Evolutionary conservation across 2,797 vertebrate genomes (phyloP), one percentile per base, ranked within the genome.

Genomic region (Alauda arvensis): DNA sequence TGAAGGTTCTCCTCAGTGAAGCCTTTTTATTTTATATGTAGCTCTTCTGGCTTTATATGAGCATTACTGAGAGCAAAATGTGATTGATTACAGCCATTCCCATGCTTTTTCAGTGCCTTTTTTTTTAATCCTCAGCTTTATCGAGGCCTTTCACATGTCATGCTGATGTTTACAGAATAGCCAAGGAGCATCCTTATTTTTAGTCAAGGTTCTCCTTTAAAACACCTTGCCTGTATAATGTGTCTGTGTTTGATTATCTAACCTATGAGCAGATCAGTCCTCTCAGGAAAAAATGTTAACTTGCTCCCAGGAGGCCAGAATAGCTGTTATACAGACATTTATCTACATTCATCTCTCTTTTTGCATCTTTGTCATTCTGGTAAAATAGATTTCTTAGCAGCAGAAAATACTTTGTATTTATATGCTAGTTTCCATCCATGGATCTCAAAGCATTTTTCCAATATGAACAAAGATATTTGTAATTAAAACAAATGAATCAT

Each of bases 211-310:
- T 94, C 84, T 93, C 87, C 88, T 94, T 91, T 93, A 92, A 93
- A 96, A 85, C 87, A 92, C 85, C 89, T 95, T 96, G 84, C 55
- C 2, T 0, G 28, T 70, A 70, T 74, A 90, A 87, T 67, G 40
- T 8, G 18, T 53, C 55, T 74, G 20, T 88, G 71, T 87, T 86
- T 96, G 93, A 93, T 89, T 95, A 92, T 85, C 91, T 95, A 91
- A 93, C 93, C 89, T 94, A 67, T 66, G 72, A 94, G 71, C 77
- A 94, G 69, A 95, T 93, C 93, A 90, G 77, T 76, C 31, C 56
- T 85, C 90, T 92, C 77, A 88, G 79, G 76, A 66, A 93, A 94
- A 85, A 94, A 86, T 55, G 72, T 82, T 92, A 85, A 77, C 88
- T 84, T 90, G n/a, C 34, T 92, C 91, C 57, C 91, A 60, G 43